Base-by-base conservation (phyloP, 1,140 invertebrate genomes). In the Carposina sasakii region DNA sequence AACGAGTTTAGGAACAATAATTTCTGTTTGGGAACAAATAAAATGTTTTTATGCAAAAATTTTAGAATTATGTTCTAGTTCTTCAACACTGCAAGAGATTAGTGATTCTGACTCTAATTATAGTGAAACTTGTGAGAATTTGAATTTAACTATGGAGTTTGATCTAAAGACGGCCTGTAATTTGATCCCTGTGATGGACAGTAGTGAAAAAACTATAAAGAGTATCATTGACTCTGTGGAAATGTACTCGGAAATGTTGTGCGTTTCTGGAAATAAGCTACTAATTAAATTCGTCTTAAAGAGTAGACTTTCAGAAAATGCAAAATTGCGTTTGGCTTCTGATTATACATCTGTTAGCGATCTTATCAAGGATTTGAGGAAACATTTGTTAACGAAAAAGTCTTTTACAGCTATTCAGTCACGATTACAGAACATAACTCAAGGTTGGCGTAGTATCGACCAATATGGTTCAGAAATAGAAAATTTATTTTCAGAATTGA, bases 191-290 rank as follows among this genome's bases (percentile, higher is more conserved):
- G 31, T 61, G 16, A 53, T 58, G 48, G 46, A 63, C 46, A 48
- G 47, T 40, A 47, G 19, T 16, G 66, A 50, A 49, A 50, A 49
- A 5, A 46, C 43, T 12, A 57, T 54, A 1, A 55, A 57, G 46
- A 31, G 61, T 26, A 20, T 67, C 20, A 60, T 70, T 44, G 67
- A 70, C 45, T 41, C 53, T 3, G 54, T 61, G 6, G 50, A 57
- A 43, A 53, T 69, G 51, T 70, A 70, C 30, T 53, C 48, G 3
- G 47, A 54, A 2, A 54, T 64, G 50, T 45, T 64, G 37, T 39
- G 40, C 10, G 30, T 34, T 15, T 13, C 8, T 22, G 28, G 13
- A 3, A 33, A 34, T 2, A 2, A 12, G 22, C 9, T 23, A 1
- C 13, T 45, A n/a, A 45, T 45, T 1, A 45, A 1, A n/a, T 45